These are phyloP conservation scores for Characodon lateralis DNA, from an alignment of 2,797 vertebrate species.

Conservation along the genomic window DNA sequence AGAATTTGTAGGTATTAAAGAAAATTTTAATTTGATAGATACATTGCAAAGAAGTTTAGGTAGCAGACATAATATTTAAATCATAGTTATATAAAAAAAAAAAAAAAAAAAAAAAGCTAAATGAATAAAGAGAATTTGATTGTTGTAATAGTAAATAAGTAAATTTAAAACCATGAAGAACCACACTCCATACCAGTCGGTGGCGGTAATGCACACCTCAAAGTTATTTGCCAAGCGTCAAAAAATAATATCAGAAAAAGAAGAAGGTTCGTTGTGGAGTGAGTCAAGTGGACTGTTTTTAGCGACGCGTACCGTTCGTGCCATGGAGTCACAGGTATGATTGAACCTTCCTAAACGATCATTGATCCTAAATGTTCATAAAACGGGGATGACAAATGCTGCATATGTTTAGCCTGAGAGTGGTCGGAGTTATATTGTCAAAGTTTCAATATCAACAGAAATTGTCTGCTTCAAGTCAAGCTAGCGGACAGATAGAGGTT, in stretches of 20 bases:
- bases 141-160: too few species aligned
- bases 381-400: neutral
- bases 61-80: too few species aligned
- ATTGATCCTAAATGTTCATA: neutral
- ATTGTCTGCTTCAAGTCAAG: slow-evolving; percentile 37
- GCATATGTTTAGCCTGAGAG: neutral
- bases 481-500: slow-evolving; percentile 36
- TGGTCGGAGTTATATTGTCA: neutral
- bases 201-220: too few species aligned
- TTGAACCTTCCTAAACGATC: neutral
- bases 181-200: too few species aligned
- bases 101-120: too few species aligned
- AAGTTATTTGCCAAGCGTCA: too few species aligned
- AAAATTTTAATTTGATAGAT: too few species aligned
- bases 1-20: too few species aligned
- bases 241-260: neutral
- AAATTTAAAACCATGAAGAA: too few species aligned
- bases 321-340: slow-evolving; percentile 71
- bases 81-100: too few species aligned
- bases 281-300: neutral
- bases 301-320: slow-evolving; percentile 13
- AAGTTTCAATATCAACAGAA: neutral
- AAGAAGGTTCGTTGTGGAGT: slow-evolving; percentile 7
- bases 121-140: too few species aligned
- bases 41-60: too few species aligned